Base-by-base conservation (phyloP, 2,113 vertebrate genomes). In the Hemichromis elongatus region DNA sequence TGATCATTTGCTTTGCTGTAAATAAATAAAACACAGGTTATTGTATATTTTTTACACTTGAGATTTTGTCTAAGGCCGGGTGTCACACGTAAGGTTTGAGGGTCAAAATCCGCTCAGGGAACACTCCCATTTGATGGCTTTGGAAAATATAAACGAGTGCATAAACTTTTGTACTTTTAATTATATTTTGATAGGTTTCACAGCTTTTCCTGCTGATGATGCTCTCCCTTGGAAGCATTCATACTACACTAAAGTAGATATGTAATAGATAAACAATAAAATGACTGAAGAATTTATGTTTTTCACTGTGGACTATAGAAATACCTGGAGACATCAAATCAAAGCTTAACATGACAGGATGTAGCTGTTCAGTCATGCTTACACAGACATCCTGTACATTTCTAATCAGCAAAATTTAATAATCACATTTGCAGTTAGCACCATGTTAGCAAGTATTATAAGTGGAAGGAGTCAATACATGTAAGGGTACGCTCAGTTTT, bases 11-110 rank as follows among this genome's bases (percentile, higher is more conserved):
- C 13, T 84, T 7, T 63, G 40, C 45, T 42, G 70, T 61, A 61
- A 61, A 80, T 45, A 61, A 61, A 80, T 45, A 70, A 14, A 86
- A 54, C 77, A 55, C 61, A 42, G 50, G 12, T 37, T 33, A 37
- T 77, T 86, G 75, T 86, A 10, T 63, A 0, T 45, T 70, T 45
- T 70, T 66, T 66, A 21, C 11, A 63, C 19, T 37, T 66, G 3
- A 37, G 33, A 66, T 21, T 66, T 63, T 21, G 19, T 66, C 59
- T 66, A 66, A 37, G 59, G 59, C 13, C 12, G 19, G 33, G 59
- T 66, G 59, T 37, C 59, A 66, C 37, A 66, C 59, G 13, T 66
- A 37, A 37, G 11, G 19, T 37, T 19, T 0, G 19, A 66, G 33
- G 19, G 4, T 66, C 59, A 66, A 66, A 66, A 63, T 37, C 59